phyloP scores from a whole-genome alignment of 2,888 invertebrate species.

The Lysandra bellargus region DNA sequence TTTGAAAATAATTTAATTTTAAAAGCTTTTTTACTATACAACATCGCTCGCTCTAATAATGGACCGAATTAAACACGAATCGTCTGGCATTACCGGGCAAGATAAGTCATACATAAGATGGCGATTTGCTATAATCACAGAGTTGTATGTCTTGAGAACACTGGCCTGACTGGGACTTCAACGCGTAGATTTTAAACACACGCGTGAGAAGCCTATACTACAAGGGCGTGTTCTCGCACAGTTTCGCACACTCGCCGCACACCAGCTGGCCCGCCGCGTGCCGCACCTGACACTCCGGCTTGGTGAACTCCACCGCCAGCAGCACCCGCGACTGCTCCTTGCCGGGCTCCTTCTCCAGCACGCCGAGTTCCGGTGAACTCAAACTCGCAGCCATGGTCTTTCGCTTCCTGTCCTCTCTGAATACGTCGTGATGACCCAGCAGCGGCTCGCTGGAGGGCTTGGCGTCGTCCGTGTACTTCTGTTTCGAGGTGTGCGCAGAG shows the following conservation, averaged over 20 bases:
- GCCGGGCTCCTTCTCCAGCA: constrained; percentile 40
- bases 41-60: constrained; percentile 21
- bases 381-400: constrained; percentile 59
- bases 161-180: constrained; percentile 47
- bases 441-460: constrained; percentile 73
- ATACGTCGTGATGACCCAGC: constrained; percentile 51
- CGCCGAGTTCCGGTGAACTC: constrained; percentile 71
- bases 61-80: constrained; percentile 1
- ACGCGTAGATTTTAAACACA: constrained; percentile 73
- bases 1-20: constrained; percentile 1
- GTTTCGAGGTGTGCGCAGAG: constrained; percentile 21
- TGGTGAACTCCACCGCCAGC: constrained; percentile 66
- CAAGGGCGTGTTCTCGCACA: constrained; percentile 61
- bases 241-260: constrained; percentile 55
- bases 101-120: constrained; percentile 51
- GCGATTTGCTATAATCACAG: constrained; percentile 45
- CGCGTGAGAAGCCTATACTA: constrained; percentile 76
- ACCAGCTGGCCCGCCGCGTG: constrained; percentile 51
- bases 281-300: constrained; percentile 50
- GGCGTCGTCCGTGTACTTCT: constrained; percentile 47
- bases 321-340: constrained; percentile 58
- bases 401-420: constrained; percentile 47
- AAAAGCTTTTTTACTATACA: neutral
- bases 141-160: constrained; percentile 44
- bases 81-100: constrained; percentile 46